Conservation (phyloP, 2,888 invertebrate genomes). For the Scrobipalpa costella region DNA sequence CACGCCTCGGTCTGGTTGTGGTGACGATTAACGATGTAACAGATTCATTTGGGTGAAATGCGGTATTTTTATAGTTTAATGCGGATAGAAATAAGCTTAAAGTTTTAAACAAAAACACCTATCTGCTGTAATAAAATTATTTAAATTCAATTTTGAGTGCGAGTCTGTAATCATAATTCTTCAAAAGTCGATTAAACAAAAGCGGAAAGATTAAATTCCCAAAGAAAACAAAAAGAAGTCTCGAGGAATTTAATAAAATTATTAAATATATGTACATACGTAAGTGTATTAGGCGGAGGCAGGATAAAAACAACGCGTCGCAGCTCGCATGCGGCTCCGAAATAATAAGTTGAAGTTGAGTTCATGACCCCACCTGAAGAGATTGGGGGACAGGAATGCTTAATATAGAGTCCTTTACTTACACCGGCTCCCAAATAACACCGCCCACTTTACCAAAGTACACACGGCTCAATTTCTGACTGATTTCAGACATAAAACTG, state of each 20-base stretch:
- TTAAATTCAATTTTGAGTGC: too few relatives aligned
- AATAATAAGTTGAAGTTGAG: constrained; percentile 77
- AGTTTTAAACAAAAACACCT: not conserved
- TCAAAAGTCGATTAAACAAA: not conserved
- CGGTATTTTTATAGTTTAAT: constrained; percentile 1
- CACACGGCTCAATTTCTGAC: constrained; percentile 42
- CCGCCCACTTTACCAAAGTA: constrained; percentile 58
- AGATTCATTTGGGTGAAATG: constrained; percentile 57
- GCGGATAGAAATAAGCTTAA: not conserved
- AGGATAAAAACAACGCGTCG: constrained; percentile 70
- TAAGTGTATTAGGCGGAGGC: constrained; percentile 56
- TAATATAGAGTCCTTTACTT: constrained; percentile 79
- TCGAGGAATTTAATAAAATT: constrained; percentile 69
- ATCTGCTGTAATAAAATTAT: too few relatives aligned
- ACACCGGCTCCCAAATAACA: constrained; percentile 75
- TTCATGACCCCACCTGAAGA: constrained; percentile 75
- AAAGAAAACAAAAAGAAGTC: constrained; percentile 48
- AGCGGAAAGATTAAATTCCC: constrained; percentile 42
- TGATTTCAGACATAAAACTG: constrained; percentile 35
- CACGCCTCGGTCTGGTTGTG: constrained; percentile 66
- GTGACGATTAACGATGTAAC: constrained; percentile 75
- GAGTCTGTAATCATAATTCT: not conserved
- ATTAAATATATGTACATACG: constrained; percentile 44
- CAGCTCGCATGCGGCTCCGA: constrained; percentile 56
- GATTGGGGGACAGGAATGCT: constrained; percentile 77